Evolutionary conservation across 2,113 vertebrate species (phyloP).

Genomic region (Lophotis ruficrista): DNA sequence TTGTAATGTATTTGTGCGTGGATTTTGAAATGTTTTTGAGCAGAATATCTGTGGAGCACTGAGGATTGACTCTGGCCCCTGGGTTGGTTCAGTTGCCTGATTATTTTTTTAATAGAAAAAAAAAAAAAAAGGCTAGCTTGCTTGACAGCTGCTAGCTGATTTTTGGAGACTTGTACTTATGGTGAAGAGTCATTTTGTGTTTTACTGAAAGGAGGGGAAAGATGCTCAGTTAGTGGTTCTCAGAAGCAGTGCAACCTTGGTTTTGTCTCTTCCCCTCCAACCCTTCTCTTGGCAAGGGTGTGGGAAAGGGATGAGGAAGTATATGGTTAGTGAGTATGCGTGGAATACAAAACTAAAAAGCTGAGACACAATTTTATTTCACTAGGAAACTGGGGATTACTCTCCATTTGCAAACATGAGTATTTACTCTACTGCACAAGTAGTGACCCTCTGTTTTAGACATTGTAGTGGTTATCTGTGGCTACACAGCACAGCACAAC

Average conservation of each 20-base stretch:
- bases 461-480: background rate
- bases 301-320: background rate
- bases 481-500: accelerated
- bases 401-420: background rate
- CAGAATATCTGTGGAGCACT: background rate
- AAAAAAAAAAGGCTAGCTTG: background rate
- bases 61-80: background rate
- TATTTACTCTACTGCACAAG: background rate
- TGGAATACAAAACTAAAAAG: background rate
- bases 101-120: no score
- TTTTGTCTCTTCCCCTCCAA: background rate
- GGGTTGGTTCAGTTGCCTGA: background rate
- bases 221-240: background rate
- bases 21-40: constrained; percentile 1
- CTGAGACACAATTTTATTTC: background rate
- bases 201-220: background rate
- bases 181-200: accelerated
- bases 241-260: background rate
- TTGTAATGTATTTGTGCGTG: background rate
- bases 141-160: background rate
- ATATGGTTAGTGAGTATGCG: background rate
- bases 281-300: background rate
- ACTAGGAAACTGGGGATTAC: background rate
- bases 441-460: background rate
- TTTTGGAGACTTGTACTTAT: background rate